Evolutionary conservation across 1,140 invertebrate species (phyloP).

Genomic region (Sesamia nonagrioides): DNA sequence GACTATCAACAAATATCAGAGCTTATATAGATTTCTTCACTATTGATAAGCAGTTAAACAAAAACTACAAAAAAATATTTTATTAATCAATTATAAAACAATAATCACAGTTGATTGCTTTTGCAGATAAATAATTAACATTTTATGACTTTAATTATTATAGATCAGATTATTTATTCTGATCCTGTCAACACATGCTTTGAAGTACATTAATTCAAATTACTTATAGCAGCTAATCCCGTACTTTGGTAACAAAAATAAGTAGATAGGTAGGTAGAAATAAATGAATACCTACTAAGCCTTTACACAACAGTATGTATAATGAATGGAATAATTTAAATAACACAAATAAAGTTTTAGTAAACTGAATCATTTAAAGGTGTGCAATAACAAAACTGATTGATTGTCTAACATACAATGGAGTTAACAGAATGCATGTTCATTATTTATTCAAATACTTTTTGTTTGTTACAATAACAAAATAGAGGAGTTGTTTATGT

Average conservation of each 20-base stretch:
- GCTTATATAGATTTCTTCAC: too few relatives aligned
- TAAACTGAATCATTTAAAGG: background rate
- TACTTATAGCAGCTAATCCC: background rate
- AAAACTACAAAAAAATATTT: too few relatives aligned
- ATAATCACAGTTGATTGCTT: background rate
- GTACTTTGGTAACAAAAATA: background rate
- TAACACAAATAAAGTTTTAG: background rate
- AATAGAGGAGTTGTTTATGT: background rate
- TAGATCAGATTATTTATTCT: constrained; percentile 20
- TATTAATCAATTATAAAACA: too few relatives aligned
- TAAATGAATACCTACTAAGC: background rate
- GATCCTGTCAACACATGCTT: constrained; percentile 6
- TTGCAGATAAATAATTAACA: background rate
- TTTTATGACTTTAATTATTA: background rate
- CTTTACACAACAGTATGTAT: constrained; percentile 1
- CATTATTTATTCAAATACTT: background rate
- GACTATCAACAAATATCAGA: too few relatives aligned
- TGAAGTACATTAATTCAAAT: constrained; percentile 5
- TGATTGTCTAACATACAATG: constrained; percentile 1
- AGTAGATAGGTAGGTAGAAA: background rate
- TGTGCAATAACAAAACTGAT: constrained; percentile 1
- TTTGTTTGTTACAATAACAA: background rate
- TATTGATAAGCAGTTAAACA: too few relatives aligned
- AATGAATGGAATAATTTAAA: constrained; percentile 1
- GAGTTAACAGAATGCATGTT: constrained; percentile 1